Evolutionary conservation across 2,113 vertebrate species (phyloP).

Genomic region (Pyrgilauda ruficollis): DNA sequence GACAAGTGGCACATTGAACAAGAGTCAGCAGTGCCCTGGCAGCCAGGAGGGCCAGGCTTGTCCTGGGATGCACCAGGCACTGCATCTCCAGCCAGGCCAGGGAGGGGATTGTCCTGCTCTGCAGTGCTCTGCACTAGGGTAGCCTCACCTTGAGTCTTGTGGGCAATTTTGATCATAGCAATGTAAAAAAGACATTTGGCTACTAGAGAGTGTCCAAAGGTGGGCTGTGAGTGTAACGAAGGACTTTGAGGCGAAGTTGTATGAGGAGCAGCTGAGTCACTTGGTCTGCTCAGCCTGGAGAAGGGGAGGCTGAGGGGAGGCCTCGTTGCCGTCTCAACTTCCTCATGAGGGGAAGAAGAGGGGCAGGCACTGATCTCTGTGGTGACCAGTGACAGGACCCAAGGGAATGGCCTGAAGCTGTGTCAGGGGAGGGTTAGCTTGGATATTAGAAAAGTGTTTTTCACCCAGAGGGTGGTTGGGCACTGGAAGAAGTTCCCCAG

Average conservation of each 20-base stretch:
- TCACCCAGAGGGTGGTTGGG: no score
- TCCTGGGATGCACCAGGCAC: background rate
- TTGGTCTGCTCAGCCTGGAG: background rate
- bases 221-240: background rate
- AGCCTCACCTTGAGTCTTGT: accelerated
- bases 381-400: background rate
- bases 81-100: accelerated
- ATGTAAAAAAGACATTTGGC: background rate
- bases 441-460: background rate
- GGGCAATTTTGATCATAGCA: background rate
- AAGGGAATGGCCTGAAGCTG: background rate
- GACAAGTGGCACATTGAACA: accelerated
- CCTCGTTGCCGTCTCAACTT: background rate
- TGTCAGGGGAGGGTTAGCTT: background rate
- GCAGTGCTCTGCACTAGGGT: background rate
- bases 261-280: background rate
- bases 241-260: accelerated
- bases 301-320: background rate
- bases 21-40: background rate
- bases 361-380: background rate
- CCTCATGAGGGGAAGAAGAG: background rate
- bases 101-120: background rate
- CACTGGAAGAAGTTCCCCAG: background rate
- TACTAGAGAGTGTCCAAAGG: background rate
- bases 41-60: accelerated